Evolutionary conservation across 2,797 vertebrate genomes (phyloP), one percentile per base, ranked within the genome.

Genomic region (Enteromius treurensis): DNA sequence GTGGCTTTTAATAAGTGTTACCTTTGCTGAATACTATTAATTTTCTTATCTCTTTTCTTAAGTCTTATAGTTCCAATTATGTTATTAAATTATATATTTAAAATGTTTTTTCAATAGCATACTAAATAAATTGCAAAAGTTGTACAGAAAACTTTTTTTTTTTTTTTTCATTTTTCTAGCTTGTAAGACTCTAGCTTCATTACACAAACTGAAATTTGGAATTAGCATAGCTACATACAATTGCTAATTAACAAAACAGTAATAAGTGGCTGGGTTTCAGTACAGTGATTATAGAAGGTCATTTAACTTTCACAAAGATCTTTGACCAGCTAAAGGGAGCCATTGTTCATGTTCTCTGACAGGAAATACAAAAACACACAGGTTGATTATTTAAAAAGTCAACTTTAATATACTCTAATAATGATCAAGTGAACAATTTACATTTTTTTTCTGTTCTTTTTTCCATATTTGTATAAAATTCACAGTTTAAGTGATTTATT

Each of bases 391-490:
- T 77, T 88, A 86, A 93, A 92, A 93, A 90, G 77, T 90, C 75
- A 15, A 85, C 80, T 93, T 94, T 93, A 92, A 90, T 95, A 89
- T 87, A 89, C 85, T 88, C 82, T 91, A 92, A 91, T 82, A 89
- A 88, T 82, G 34, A 92, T 90, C 71, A 71, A 73, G 84, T 89
- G 83, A 90, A 90, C 77, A 88, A 86, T 85, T 84, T 47, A 65
- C 23, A 60, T 82, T 81, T 42, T 82, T 77, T 55, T 77, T 37
- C 15, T 62, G 77, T 68, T 88, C 87, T 87, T 83, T 70, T 88
- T 88, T 88, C 82, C 49, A 26, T 80, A 79, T 88, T 86, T 91
- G 84, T 83, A 88, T 90, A 91, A 73, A 94, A 93, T 93, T 94
- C 92, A 94, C 93, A 94, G 91, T 93, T 91, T 85, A 86, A 88